These are phyloP conservation scores for Valencia hispanica DNA, from an alignment of 2,797 vertebrate species.

Conservation along the genomic window DNA sequence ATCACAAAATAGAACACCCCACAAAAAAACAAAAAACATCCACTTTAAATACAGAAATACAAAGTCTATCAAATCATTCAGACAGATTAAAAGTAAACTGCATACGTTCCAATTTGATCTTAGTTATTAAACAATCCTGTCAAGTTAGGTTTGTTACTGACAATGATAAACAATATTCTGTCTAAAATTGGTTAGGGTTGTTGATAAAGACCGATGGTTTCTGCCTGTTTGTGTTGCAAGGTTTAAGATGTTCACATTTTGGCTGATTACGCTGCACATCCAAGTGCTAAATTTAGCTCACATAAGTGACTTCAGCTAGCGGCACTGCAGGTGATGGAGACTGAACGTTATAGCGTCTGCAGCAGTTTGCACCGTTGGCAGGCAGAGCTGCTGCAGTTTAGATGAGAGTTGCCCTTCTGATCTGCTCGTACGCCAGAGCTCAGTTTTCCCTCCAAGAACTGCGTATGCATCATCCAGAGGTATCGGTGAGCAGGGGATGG, in stretches of 20 bases:
- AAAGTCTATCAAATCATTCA: too few relatives aligned
- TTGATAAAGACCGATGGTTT: background rate
- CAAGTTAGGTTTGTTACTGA: too few relatives aligned
- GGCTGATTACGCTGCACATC: background rate
- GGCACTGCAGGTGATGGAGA: background rate
- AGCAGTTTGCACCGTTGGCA: background rate
- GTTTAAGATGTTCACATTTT: background rate
- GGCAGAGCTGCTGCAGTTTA: background rate
- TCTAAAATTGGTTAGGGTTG: background rate
- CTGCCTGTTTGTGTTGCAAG: background rate
- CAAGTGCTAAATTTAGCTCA: constrained; percentile 3
- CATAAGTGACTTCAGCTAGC: background rate
- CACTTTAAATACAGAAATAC: too few relatives aligned
- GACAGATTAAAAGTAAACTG: too few relatives aligned
- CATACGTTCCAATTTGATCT: too few relatives aligned
- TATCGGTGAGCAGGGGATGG: background rate
- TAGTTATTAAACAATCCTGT: too few relatives aligned
- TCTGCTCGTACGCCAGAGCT: background rate
- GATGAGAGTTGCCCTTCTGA: background rate
- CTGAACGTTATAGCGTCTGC: background rate
- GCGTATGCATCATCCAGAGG: background rate
- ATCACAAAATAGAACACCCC: background rate
- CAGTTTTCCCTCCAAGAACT: background rate
- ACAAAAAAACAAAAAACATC: background rate
- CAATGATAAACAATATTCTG: too few relatives aligned